Conservation (phyloP, 23 tunicate genomes). For the Ciona savignyi region DNA sequence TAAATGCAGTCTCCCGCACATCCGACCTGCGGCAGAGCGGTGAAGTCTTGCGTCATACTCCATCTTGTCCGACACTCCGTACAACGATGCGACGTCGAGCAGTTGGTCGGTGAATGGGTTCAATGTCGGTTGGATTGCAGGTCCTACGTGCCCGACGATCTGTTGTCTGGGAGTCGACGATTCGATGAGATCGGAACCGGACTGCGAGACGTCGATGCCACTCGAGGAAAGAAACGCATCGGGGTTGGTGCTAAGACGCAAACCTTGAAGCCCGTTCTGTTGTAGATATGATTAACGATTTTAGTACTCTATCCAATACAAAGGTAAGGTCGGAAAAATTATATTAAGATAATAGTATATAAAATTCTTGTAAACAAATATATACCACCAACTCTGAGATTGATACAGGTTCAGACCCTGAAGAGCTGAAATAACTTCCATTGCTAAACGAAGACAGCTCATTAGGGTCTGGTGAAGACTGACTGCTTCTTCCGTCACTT, state of each 20-base stretch:
- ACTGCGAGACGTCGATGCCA: slow-evolving; percentile 20
- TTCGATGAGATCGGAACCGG: slow-evolving; percentile 5
- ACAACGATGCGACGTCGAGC: slow-evolving; percentile 74
- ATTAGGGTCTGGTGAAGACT: slow-evolving; percentile 61
- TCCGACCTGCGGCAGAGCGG: slow-evolving; percentile 84
- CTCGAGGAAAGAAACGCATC: slow-evolving; percentile 16
- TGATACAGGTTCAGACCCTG: slow-evolving; percentile 83
- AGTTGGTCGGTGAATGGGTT: slow-evolving; percentile 64
- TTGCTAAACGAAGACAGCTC: slow-evolving; percentile 32
- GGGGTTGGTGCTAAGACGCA: slow-evolving; percentile 50
- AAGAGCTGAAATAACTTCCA: slow-evolving; percentile 32
- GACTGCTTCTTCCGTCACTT: slow-evolving; percentile 88
- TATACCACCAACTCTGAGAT: slow-evolving; percentile 74
- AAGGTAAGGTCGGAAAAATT: too few species aligned
- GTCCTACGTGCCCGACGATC: slow-evolving; percentile 1
- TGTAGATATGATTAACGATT: too few species aligned
- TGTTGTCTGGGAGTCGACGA: slow-evolving; percentile 48
- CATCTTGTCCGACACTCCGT: slow-evolving; percentile 93
- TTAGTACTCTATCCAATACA: too few species aligned
- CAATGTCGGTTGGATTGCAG: slow-evolving; percentile 11
- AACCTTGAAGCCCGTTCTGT: slow-evolving; percentile 68
- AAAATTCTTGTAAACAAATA: too few species aligned
- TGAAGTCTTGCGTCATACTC: slow-evolving; percentile 87
- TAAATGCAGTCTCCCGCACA: too few species aligned
- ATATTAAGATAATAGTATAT: too few species aligned